phyloP scores from a whole-genome alignment of 2,888 invertebrate species.

The Yponomeuta malinellus region DNA sequence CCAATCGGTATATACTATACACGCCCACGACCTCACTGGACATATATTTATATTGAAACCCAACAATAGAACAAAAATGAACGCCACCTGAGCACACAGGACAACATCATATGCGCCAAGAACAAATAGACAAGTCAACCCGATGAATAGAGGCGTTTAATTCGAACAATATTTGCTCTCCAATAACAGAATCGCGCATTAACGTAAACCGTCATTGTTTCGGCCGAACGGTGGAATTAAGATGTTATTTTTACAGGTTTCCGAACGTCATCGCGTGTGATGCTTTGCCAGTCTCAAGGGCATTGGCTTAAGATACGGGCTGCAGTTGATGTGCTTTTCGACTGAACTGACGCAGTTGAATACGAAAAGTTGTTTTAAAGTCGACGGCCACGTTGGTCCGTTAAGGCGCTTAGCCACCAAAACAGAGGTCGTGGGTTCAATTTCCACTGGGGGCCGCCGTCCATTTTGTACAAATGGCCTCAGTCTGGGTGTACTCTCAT shows the following conservation, averaged over 20 bases:
- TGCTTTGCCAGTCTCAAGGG: background rate
- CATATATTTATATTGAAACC: constrained; percentile 55
- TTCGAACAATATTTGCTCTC: background rate
- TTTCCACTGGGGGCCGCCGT: too few relatives aligned
- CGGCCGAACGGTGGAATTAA: background rate
- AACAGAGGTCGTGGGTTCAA: too few relatives aligned
- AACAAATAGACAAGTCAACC: constrained; percentile 6
- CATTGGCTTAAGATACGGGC: background rate
- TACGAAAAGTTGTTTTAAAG: too few relatives aligned
- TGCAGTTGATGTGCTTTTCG: too few relatives aligned
- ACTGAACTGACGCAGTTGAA: too few relatives aligned
- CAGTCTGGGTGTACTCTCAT: too few relatives aligned
- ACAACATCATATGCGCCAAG: background rate
- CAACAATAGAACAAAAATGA: constrained; percentile 4
- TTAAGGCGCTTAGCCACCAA: too few relatives aligned
- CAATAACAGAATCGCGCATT: background rate
- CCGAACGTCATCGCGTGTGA: background rate
- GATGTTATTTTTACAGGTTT: background rate
- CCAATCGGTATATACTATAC: constrained; percentile 70
- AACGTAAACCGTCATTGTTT: background rate
- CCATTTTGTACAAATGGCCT: too few relatives aligned
- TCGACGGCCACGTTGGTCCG: too few relatives aligned
- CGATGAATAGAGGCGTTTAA: background rate
- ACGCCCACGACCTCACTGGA: constrained; percentile 28
- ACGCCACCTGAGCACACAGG: background rate